Conservation (phyloP, 2,797 vertebrate genomes). For the Poeciliopsis gracilis region DNA sequence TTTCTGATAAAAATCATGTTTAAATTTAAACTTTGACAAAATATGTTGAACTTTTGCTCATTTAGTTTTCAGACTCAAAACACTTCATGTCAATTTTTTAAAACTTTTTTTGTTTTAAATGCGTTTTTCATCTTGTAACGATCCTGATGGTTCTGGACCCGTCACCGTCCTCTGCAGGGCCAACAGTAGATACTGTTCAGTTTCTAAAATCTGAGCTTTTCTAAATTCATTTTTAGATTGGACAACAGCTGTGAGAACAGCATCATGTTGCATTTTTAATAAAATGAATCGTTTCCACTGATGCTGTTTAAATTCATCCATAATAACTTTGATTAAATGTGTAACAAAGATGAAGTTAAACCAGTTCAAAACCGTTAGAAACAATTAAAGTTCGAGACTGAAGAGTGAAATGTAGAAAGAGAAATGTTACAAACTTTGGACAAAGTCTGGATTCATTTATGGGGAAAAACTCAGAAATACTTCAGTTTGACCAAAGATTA, state of each 20-base stretch:
- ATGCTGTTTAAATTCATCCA: neutral
- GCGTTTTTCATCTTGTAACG: neutral
- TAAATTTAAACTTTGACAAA: no score
- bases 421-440: neutral
- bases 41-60: no score
- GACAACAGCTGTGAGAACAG: no score
- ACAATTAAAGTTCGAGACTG: neutral
- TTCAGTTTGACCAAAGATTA: no score
- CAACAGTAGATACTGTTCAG: neutral
- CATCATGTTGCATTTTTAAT: neutral
- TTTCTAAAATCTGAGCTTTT: no score
- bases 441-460: neutral
- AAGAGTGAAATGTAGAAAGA: neutral
- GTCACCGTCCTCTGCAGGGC: neutral
- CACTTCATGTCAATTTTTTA: no score
- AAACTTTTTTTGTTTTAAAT: no score
- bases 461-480: neutral
- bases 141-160: neutral
- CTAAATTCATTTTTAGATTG: no score
- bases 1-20: no score
- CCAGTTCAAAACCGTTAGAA: neutral
- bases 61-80: no score
- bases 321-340: neutral
- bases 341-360: no score
- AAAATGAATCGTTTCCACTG: neutral